phyloP scores from a whole-genome alignment of 2,113 vertebrate genomes.

The Tyto alba region DNA sequence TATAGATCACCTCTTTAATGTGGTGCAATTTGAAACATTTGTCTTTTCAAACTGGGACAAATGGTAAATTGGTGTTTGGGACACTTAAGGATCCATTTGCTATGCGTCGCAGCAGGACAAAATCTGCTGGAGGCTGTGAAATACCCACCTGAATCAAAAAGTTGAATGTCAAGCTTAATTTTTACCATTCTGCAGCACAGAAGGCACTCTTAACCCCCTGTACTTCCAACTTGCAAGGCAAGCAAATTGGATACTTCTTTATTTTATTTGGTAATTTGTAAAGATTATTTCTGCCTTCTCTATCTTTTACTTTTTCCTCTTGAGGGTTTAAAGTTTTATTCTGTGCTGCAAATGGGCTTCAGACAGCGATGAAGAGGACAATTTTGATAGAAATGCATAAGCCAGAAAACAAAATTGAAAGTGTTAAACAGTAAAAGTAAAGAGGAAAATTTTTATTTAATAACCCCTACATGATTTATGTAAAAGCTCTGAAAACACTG shows the following conservation, averaged over 20 bases:
- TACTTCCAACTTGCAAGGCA: neutral
- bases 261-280: neutral
- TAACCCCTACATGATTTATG: neutral
- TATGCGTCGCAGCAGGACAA: neutral
- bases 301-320: neutral
- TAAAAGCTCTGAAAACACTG: neutral
- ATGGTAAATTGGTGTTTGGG: neutral
- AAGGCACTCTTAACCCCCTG: neutral
- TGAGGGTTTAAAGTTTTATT: neutral
- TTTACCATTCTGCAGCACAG: neutral
- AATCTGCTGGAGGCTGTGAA: neutral
- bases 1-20: neutral
- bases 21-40: neutral
- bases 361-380: neutral
- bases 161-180: slow-evolving; percentile 25
- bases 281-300: neutral
- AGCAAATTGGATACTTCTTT: neutral
- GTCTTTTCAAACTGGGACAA: neutral
- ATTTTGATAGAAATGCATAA: neutral
- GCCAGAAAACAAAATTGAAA: neutral
- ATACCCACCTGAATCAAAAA: neutral
- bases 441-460: neutral
- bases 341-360: neutral
- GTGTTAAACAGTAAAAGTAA: neutral
- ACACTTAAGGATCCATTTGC: neutral